A percentile compares a stretch with the other conserved stretches of the same genome.
phyloP scores from a whole-genome alignment of 2,888 invertebrate species.

The Euproctis similis region DNA sequence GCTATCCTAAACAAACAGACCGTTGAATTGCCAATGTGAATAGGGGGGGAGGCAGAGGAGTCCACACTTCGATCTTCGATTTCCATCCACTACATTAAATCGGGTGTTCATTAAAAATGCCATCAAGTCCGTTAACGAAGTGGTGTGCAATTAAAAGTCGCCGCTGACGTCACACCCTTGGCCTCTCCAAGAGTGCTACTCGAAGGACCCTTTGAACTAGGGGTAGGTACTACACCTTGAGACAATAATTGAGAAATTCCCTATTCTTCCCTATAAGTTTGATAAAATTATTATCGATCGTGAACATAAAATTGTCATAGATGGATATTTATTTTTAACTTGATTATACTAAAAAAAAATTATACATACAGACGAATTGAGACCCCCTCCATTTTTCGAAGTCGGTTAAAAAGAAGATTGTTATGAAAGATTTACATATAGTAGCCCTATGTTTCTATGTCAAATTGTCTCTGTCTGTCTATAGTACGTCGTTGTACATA shows the following conservation, averaged over 20 bases:
- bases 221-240: constrained; percentile 61
- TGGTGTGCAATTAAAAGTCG: constrained; percentile 74
- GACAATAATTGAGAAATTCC: constrained; percentile 64
- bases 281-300: too few species aligned
- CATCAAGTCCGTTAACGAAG: constrained; percentile 75
- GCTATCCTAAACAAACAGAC: constrained; percentile 70
- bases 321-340: too few species aligned
- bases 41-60: constrained; percentile 26
- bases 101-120: constrained; percentile 76
- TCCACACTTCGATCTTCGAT: constrained; percentile 68
- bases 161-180: constrained; percentile 68
- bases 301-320: too few species aligned
- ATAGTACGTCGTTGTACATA: too few species aligned
- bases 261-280: too few species aligned
- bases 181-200: constrained; percentile 36
- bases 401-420: too few species aligned
- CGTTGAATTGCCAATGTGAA: constrained; percentile 37
- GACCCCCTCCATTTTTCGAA: too few species aligned
- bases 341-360: too few species aligned
- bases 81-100: constrained; percentile 74
- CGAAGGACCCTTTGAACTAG: constrained; percentile 42
- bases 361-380: too few species aligned
- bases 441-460: too few species aligned
- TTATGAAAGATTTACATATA: too few species aligned
- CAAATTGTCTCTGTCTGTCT: too few species aligned